Evolutionary conservation across 2,113 vertebrate species (phyloP), one percentile per base, ranked within the genome.

Genomic region (Lutjanus erythropterus): DNA sequence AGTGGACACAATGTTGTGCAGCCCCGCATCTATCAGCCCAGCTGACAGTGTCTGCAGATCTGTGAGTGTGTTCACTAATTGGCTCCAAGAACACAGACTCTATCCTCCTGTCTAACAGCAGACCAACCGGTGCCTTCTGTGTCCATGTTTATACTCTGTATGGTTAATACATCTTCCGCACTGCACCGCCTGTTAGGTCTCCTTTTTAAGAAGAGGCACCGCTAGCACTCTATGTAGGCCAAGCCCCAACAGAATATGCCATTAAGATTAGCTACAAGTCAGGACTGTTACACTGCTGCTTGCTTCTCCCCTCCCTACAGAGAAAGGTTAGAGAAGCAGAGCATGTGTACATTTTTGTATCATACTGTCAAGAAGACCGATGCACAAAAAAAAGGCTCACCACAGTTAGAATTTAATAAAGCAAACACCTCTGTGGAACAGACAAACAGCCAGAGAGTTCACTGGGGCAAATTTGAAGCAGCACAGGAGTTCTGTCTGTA

Each of bases 191-290:
- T 73, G 85, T 67, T 81, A 75, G 76, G 74, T 81, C 83, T 88
- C 70, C 84, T 88, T 87, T 89, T 87, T 66, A 79, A 87, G 89
- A 91, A 88, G 78, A 79, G 56, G 61, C 71, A 85, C 75, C 12
- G 75, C 77, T 75, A 72, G 75, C 66, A 23, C 84, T 89, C 85
- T 90, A 95, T 93, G 91, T 94, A 93, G 93, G 91, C 93, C 92
- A 92, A 91, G 90, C 89, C 93, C 92, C 92, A 75, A 69, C 81
- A 93, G 92, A 91, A 84, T 89, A 89, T 71, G 88, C 81, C 90
- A 92, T 91, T 90, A 93, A 91, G 89, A 94, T 92, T 89, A 92
- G 87, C 87, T 80, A 80, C 88, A 80, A 81, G 80, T 85, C 83
- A 88, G 84, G 78, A 84, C 75, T 78, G 81, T 33, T 81, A 73